Base-by-base conservation (phyloP, 2,888 invertebrate genomes). In the Pteria penguin region DNA sequence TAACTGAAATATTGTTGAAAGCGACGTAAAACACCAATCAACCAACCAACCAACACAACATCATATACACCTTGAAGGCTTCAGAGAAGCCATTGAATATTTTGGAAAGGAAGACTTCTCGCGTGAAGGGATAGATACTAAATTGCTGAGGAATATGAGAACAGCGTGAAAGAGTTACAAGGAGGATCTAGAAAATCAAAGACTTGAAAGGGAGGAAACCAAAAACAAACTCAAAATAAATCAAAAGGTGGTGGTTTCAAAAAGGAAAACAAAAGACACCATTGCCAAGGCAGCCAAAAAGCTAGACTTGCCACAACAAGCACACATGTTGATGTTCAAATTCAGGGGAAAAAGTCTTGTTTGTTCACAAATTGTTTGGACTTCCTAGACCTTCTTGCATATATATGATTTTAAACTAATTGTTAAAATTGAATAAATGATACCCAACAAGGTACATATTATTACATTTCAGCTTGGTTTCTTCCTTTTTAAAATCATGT, bases 41-140 rank as follows among this genome's bases (percentile, higher is more conserved):
- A n/a, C 66, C 4, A 66, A 52, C 24, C 66, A 66, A n/a, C 45
- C 33, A 22, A 66, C 29, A 32, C 45, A 65, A 2, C 45, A 45
- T 45, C 3, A 8, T 5, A 4, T 65, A 22, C 18, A 65, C 8
- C 45, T 14, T 45, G 29, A 26, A 45, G 65, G 32, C n/a, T 26
- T 24, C 3, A 65, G 45, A 33, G 27, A n/a, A n/a, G 36, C 65
- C 4, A 24, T 66, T 8, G 29, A 54, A 27, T 54, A 27, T 22
- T 66, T 27, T 8, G 26, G n/a, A n/a, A 66, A 66, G 22, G 29
- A 54, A n/a, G 66, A 66, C n/a, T 52, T 27, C 18, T 54, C 54
- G 54, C 66, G 54, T 66, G 52, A 66, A 11, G 27, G 22, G n/a
- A 31, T 66, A 27, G 54, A 66, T 24, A 24, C 27, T 4, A 11